Evolutionary conservation across 2,888 invertebrate species (phyloP).

Genomic region (Xylota segnis): DNA sequence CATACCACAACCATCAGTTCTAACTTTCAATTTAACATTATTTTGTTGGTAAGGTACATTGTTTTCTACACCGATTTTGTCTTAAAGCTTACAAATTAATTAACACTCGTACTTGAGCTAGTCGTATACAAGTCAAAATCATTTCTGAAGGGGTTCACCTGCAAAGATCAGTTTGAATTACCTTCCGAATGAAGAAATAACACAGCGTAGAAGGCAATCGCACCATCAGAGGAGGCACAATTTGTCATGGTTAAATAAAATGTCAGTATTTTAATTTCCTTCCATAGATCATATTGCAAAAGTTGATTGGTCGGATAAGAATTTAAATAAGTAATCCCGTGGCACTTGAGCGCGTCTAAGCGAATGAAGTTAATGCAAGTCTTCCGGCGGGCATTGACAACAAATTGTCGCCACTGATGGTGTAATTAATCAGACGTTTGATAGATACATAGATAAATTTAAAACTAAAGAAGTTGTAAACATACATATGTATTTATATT

Average conservation of each 20-base stretch:
- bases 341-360: constrained; percentile 11
- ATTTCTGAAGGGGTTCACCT: not conserved
- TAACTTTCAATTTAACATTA: too few relatives aligned
- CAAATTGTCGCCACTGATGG: constrained; percentile 74
- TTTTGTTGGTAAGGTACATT: too few relatives aligned
- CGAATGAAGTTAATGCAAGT: constrained; percentile 33
- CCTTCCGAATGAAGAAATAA: constrained; percentile 3
- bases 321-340: constrained; percentile 40
- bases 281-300: constrained; percentile 65
- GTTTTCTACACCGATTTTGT: not conserved
- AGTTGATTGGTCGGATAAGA: constrained; percentile 63
- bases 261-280: constrained; percentile 66
- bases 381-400: constrained; percentile 62
- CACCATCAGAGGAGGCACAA: constrained; percentile 62
- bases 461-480: constrained; percentile 23
- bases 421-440: constrained; percentile 69
- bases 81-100: not conserved
- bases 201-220: constrained; percentile 30
- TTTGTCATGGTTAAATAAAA: constrained; percentile 76
- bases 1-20: too few relatives aligned
- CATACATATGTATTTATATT: not conserved
- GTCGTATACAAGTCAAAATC: not conserved
- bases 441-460: constrained; percentile 48
- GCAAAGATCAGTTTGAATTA: constrained; percentile 5
- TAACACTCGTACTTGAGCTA: not conserved